A percentile compares a stretch with the other conserved stretches of the same genome.
phyloP scores from a whole-genome alignment of 2,113 vertebrate species.

The Paramormyrops kingsleyae region DNA sequence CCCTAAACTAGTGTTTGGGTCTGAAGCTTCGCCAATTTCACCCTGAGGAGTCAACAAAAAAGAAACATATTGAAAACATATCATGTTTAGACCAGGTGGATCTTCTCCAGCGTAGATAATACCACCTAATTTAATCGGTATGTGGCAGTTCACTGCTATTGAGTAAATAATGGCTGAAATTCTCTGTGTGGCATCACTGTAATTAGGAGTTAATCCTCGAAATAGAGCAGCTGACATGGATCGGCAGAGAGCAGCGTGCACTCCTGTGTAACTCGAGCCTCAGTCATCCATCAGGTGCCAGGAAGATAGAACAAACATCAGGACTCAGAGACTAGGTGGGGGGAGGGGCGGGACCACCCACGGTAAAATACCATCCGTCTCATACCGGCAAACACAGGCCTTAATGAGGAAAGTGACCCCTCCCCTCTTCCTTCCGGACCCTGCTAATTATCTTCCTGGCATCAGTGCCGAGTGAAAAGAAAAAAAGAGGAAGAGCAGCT shows the following conservation, averaged over 20 bases:
- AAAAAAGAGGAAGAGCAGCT: not conserved
- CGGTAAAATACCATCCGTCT: not conserved
- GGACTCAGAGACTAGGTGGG: not conserved
- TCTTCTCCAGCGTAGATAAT: not conserved
- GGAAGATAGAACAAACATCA: slow-evolving; percentile 7
- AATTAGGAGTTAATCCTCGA: not conserved
- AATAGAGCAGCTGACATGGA: not conserved
- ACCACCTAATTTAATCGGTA: not conserved
- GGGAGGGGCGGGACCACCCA: slow-evolving; percentile 7
- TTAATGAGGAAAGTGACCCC: not conserved
- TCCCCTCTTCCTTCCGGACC: not conserved
- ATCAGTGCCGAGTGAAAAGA: not conserved
- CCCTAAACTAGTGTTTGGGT: slow-evolving; percentile 79
- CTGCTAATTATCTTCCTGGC: slow-evolving; percentile 3
- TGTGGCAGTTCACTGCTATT: not conserved
- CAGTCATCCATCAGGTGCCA: slow-evolving; percentile 1
- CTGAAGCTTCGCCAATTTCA: slow-evolving; percentile 66
- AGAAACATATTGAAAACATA: not conserved
- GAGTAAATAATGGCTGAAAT: not conserved
- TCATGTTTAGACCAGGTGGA: not conserved
- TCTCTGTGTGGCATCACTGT: not conserved
- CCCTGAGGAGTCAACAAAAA: slow-evolving; percentile 53
- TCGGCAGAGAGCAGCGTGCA: not conserved
- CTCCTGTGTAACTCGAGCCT: not conserved
- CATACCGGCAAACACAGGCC: not conserved